These are phyloP conservation scores for Ammodytes marinus DNA, from an alignment of 2,113 vertebrate genomes.

Conservation along the genomic window DNA sequence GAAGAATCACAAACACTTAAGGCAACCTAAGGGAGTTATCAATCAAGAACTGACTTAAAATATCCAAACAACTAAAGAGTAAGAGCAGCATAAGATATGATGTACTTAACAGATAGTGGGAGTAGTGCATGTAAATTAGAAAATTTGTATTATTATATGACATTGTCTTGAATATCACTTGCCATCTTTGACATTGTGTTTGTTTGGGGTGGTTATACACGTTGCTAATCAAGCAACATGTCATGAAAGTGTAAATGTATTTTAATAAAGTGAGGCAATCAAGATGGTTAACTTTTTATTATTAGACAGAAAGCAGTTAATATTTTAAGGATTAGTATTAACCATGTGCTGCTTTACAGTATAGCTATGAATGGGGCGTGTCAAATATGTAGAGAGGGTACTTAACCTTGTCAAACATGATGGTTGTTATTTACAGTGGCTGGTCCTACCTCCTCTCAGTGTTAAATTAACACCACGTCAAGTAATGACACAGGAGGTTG, in stretches of 20 bases:
- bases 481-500: conserved; percentile 53
- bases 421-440: conserved; percentile 51
- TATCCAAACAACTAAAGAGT: background rate
- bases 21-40: background rate
- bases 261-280: background rate
- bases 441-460: conserved; percentile 25
- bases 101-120: conserved; percentile 24
- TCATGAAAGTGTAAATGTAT: conserved; percentile 16
- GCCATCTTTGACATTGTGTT: conserved; percentile 4
- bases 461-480: conserved; percentile 64
- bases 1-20: background rate
- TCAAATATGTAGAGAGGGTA: conserved; percentile 14
- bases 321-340: conserved; percentile 2
- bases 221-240: conserved; percentile 8
- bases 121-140: conserved; percentile 43
- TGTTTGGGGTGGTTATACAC: conserved; percentile 9
- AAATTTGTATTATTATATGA: conserved; percentile 28
- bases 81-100: conserved; percentile 1
- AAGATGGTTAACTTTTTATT: conserved; percentile 12
- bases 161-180: conserved; percentile 9
- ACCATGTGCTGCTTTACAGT: background rate
- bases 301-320: background rate
- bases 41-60: background rate
- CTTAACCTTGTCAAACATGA: conserved; percentile 22
- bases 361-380: background rate